Percentiles rank a stretch among this genome's conserved stretches.
Conservation (phyloP, 2,888 invertebrate genomes). For the Pammene aurita region DNA sequence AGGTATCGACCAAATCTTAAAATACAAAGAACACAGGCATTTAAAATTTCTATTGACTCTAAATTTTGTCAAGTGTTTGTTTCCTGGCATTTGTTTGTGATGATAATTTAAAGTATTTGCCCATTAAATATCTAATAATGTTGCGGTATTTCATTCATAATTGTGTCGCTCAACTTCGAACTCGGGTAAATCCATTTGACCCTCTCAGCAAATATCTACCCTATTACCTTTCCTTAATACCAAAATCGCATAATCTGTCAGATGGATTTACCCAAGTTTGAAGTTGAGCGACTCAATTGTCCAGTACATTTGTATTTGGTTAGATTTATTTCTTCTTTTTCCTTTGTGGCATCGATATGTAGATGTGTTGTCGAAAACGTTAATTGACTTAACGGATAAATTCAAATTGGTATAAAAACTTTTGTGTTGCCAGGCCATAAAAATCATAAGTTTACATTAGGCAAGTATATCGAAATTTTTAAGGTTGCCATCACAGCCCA, state of each 20-base stretch:
- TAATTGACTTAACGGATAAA: conserved; percentile 52
- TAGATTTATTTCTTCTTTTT: conserved; percentile 3
- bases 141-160: conserved; percentile 31
- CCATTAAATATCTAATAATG: conserved; percentile 36
- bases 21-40: conserved; percentile 26
- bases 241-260: too few species aligned
- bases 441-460: conserved; percentile 31
- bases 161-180: too few species aligned
- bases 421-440: conserved; percentile 22
- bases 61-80: conserved; percentile 4
- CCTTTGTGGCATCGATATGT: conserved; percentile 52
- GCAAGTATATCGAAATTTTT: conserved; percentile 34
- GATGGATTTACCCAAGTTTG: too few species aligned
- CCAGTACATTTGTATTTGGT: conserved; percentile 3
- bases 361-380: conserved; percentile 50
- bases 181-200: too few species aligned
- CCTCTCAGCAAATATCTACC: too few species aligned
- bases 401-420: conserved; percentile 32
- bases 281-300: too few species aligned
- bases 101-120: conserved; percentile 24
- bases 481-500: conserved; percentile 63
- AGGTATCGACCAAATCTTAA: conserved; percentile 2
- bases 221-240: too few species aligned
- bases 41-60: background rate
- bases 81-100: conserved; percentile 24